Conservation (phyloP, 2,797 vertebrate species). For the Molothrus ater region DNA sequence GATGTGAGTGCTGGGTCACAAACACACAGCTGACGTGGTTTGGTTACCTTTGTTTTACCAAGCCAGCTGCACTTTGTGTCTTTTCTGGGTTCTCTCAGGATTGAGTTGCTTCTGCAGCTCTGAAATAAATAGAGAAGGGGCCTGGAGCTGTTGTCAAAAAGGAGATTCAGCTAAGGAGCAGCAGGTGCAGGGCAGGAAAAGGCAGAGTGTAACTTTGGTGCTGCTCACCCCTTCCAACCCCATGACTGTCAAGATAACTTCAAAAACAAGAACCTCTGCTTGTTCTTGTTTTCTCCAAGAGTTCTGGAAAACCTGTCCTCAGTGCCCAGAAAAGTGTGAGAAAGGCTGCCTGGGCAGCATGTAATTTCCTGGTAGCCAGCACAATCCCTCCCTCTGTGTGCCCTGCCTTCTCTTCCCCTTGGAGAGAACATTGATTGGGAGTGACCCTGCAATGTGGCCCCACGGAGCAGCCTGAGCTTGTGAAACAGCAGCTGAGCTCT, state of each 20-base stretch:
- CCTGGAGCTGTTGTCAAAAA: neutral
- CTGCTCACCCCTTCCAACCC: neutral
- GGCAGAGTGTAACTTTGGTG: neutral
- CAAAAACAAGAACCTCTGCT: neutral
- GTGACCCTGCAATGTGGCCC: neutral
- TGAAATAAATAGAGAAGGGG: neutral
- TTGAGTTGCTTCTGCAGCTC: neutral
- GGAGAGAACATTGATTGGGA: neutral
- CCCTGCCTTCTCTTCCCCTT: neutral
- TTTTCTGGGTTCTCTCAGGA: neutral
- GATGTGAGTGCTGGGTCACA: neutral
- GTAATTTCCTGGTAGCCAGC: neutral
- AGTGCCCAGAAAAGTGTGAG: neutral
- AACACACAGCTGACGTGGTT: neutral
- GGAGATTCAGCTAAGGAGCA: neutral
- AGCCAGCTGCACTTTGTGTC: neutral
- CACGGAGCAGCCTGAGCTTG: neutral
- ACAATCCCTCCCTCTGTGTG: neutral
- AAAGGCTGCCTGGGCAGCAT: neutral
- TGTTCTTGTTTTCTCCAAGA: neutral
- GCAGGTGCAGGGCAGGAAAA: neutral
- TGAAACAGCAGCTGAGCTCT: neutral
- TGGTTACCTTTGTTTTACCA: neutral
- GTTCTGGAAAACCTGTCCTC: conserved; percentile 10
- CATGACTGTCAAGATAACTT: neutral